Percentiles rank a stretch among this genome's conserved stretches.
phyloP scores from a whole-genome alignment of 2,888 invertebrate species.

The Heliconius charithonia region DNA sequence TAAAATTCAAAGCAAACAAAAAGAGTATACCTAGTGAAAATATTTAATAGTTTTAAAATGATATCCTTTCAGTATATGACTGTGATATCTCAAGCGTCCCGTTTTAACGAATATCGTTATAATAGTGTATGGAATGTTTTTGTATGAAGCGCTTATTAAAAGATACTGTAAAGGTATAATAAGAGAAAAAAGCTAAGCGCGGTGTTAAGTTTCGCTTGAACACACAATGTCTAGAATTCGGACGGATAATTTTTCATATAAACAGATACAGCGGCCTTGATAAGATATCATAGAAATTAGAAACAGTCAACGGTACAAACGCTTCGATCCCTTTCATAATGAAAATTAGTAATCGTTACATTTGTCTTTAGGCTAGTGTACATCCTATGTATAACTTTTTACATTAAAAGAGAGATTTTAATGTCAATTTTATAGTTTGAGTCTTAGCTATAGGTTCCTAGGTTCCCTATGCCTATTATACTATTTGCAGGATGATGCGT shows the following conservation, averaged over 20 bases:
- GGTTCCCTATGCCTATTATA: no score
- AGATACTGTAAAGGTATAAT: neutral
- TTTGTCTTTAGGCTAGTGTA: neutral
- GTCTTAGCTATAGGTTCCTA: no score
- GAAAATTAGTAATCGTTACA: neutral
- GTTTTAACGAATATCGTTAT: conserved; percentile 3
- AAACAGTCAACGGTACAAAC: neutral
- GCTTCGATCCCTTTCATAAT: neutral
- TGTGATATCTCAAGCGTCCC: neutral
- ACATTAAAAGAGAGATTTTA: no score
- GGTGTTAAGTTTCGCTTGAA: neutral
- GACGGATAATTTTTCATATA: no score
- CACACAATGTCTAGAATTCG: neutral
- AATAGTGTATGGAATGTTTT: neutral
- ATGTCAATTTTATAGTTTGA: no score
- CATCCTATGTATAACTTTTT: neutral
- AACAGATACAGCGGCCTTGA: neutral
- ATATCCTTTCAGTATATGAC: neutral
- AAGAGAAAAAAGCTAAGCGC: neutral
- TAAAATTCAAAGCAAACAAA: neutral
- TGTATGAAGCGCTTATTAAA: neutral
- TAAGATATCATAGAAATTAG: neutral
- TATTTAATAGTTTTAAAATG: neutral
- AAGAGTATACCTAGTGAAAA: neutral
- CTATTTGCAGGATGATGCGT: no score